Conservation (phyloP, 2,113 vertebrate species). For the Micromys minutus region DNA sequence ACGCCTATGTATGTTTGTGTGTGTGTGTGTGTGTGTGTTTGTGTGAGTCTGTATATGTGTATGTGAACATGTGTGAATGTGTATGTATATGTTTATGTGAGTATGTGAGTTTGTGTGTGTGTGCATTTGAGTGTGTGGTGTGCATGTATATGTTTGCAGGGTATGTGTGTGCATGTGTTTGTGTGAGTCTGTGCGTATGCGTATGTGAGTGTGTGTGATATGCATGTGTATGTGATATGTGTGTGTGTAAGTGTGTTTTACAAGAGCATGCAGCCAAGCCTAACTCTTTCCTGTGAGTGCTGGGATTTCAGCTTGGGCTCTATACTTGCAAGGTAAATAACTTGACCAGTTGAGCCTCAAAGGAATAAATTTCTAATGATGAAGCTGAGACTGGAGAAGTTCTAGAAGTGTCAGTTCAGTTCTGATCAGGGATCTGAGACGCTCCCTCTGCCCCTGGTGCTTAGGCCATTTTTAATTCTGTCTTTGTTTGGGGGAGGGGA, state of each 20-base stretch:
- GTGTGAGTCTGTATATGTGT: too few species aligned
- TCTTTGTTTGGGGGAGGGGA: slow-evolving; percentile 4
- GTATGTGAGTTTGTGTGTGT: too few species aligned
- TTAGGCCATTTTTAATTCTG: slow-evolving; percentile 15
- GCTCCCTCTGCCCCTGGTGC: background rate
- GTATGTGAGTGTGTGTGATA: too few species aligned
- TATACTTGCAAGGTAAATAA: background rate
- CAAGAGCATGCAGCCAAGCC: background rate
- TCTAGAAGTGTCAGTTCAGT: background rate
- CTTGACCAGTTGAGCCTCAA: background rate
- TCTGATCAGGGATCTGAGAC: background rate
- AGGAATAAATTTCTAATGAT: background rate
- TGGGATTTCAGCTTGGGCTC: background rate
- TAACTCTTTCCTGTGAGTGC: background rate
- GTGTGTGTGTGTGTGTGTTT: too few species aligned
- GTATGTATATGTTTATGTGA: too few species aligned
- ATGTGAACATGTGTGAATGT: too few species aligned
- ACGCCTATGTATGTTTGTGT: too few species aligned
- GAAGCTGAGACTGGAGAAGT: background rate
- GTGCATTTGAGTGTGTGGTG: too few species aligned
- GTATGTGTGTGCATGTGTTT: too few species aligned
- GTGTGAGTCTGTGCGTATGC: too few species aligned
- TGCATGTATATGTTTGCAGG: too few species aligned
- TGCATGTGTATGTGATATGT: too few species aligned
- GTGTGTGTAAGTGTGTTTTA: background rate